Percentiles rank a stretch among this genome's conserved stretches.
Conservation (phyloP, 1,140 invertebrate species). For the Procambarus virginalis region DNA sequence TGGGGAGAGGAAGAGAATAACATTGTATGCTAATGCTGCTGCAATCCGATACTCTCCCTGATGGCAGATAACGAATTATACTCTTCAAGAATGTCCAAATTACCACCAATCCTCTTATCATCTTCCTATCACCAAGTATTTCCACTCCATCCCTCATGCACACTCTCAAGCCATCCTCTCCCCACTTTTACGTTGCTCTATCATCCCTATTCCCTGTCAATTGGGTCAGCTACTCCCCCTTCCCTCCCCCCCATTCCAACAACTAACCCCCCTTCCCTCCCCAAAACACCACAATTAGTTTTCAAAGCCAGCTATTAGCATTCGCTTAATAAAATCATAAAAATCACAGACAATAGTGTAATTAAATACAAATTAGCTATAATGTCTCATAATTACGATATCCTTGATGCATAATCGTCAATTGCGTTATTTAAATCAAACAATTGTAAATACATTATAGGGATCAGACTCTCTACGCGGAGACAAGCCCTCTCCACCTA, state of each 20-base stretch:
- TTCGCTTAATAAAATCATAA: not conserved
- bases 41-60: conserved; percentile 12
- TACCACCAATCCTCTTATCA: not conserved
- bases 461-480: not conserved
- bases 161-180: not conserved
- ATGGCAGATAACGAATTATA: not conserved
- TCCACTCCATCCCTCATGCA: not conserved
- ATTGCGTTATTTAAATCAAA: not conserved
- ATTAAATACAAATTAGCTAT: conserved; percentile 24
- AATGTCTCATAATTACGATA: conserved; percentile 25
- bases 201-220: not conserved
- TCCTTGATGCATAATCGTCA: not conserved
- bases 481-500: not conserved
- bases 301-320: not conserved
- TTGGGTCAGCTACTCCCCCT: not conserved
- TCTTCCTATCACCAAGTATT: not conserved
- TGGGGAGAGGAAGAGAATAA: not conserved
- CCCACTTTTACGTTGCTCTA: not conserved
- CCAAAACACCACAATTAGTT: too few species aligned
- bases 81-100: not conserved
- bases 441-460: not conserved
- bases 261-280: not conserved
- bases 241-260: not conserved
- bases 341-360: conserved; percentile 14
- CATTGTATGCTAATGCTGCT: conserved; percentile 34